phyloP scores from a whole-genome alignment of 2,113 vertebrate genomes.

The Pseudorhombus dupliciocellatus region DNA sequence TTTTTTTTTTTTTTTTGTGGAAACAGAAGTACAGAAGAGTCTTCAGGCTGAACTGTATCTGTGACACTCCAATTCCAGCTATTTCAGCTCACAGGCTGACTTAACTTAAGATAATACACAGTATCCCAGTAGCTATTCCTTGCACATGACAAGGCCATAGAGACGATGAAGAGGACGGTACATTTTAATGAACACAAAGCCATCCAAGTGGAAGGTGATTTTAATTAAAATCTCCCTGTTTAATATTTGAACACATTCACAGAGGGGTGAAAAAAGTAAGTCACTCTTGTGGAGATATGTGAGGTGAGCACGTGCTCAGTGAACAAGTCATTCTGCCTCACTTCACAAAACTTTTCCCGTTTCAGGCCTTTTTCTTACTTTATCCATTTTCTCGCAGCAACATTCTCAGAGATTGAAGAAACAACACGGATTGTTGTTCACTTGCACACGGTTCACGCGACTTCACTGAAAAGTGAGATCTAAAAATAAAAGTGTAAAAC shows the following conservation, averaged over 20 bases:
- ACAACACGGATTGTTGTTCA: constrained; percentile 14
- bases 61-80: constrained; percentile 56
- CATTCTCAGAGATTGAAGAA: background rate
- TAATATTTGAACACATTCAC: constrained; percentile 89
- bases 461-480: background rate
- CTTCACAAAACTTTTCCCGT: constrained; percentile 7
- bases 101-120: constrained; percentile 87
- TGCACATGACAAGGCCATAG: constrained; percentile 86
- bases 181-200: constrained; percentile 93
- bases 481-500: background rate
- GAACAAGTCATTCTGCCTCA: constrained; percentile 49
- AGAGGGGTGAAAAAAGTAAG: constrained; percentile 43
- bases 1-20: constrained; percentile 28
- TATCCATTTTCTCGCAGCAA: background rate
- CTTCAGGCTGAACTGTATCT: constrained; percentile 23
- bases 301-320: constrained; percentile 84
- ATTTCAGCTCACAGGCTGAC: constrained; percentile 70
- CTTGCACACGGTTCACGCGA: constrained; percentile 27
- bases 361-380: constrained; percentile 3
- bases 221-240: constrained; percentile 96
- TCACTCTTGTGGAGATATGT: constrained; percentile 68
- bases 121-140: constrained; percentile 86
- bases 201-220: constrained; percentile 90
- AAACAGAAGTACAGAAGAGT: constrained; percentile 41
- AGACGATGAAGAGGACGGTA: constrained; percentile 91